Base-by-base conservation (phyloP, 2,888 invertebrate species). In the Pheosia gnoma region DNA sequence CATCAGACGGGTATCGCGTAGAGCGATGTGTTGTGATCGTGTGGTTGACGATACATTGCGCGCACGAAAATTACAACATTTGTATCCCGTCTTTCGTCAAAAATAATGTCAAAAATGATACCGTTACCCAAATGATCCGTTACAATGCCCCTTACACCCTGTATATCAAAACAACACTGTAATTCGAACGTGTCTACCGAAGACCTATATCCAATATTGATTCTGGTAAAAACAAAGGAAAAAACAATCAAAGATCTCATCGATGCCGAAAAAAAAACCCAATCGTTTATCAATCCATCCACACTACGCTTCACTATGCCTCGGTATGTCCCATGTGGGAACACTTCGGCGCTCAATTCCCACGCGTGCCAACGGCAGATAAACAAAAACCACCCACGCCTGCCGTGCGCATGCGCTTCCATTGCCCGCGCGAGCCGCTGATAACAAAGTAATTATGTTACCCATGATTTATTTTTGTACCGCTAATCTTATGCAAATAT, bases 331-430 rank as follows among this genome's bases (percentile, higher is more conserved):
- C 66, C 74, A 81, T 84, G 85, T 86, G 87, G 83, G 87, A 87
- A 86, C 83, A 75, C 70, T 63, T 67, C 75, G 70, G 62, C 75
- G 75, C 75, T 71, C 80, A 79, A 78, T 90, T 90, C 90, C 86
- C 90, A 90, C 90, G 90, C 87, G 89, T 87, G 89, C 87, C 77
- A 66, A 81, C 78, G 66, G 59, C 74, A 75, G 75, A 82, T 84
- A 85, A 87, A 88, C 87, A 88, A 85, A 85, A 84, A 84, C 88
- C 80, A 39, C 89, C 88, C 85, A 88, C 88, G 74, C 73, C 65
- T 68, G 88, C 88, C 73, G 64, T 68, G 88, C 88, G 74, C 73
- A 63, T 68, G 67, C 72, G 69, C 74, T 77, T 78, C 71, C 73
- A 72, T 77, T 77, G 79, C 77, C 81, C 79, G 72, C 75, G 71